phyloP scores from a whole-genome alignment of 2,113 vertebrate species.

The Ptilorrhoa leucosticta region DNA sequence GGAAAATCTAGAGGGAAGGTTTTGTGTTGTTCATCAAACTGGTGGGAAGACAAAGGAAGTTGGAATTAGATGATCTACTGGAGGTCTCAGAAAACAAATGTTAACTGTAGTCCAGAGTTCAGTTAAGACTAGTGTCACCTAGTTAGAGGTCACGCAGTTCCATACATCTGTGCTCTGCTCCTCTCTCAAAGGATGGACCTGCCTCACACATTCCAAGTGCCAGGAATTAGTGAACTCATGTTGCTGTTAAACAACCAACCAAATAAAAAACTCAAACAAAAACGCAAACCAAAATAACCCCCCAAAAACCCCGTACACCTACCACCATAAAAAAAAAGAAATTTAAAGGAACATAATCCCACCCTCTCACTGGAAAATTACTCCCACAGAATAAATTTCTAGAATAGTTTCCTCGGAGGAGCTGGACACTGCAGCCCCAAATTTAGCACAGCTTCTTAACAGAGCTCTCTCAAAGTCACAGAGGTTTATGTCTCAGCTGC shows the following conservation, averaged over 20 bases:
- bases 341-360: background rate
- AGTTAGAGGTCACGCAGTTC: background rate
- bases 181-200: background rate
- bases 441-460: background rate
- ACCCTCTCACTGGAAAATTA: background rate
- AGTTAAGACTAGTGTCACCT: background rate
- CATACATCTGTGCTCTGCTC: background rate
- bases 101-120: background rate
- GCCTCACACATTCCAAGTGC: background rate
- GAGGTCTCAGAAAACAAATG: background rate
- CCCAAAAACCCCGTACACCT: rapidly evolving
- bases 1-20: background rate
- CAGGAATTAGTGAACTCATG: background rate
- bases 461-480: background rate
- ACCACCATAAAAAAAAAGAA: background rate
- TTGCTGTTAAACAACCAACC: background rate
- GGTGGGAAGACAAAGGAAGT: background rate
- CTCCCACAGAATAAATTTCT: background rate
- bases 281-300: background rate
- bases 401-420: background rate
- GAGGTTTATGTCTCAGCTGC: background rate
- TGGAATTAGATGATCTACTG: background rate
- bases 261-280: background rate
- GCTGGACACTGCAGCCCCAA: background rate
- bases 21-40: background rate